Evolutionary conservation across 1,140 invertebrate genomes (phyloP).

Genomic region (Nomia melanderi): DNA sequence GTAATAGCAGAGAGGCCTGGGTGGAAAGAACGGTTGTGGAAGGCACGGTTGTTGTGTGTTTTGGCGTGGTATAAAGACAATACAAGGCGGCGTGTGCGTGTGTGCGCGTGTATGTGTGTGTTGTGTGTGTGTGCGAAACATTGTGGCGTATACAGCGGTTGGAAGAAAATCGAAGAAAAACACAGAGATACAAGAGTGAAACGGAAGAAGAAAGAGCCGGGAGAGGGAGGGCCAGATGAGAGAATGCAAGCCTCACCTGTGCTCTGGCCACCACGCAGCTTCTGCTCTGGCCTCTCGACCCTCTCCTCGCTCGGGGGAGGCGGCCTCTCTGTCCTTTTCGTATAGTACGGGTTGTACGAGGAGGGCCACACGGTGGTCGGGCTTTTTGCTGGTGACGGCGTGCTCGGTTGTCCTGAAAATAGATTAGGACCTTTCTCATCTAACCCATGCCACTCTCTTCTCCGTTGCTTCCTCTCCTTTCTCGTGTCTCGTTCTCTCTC

Average conservation of each 20-base stretch:
- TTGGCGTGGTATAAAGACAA: not conserved
- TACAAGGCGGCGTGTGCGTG: not conserved
- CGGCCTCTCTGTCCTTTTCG: slow-evolving; percentile 76
- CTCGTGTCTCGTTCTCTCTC: slow-evolving; percentile 17
- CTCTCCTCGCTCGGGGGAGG: slow-evolving; percentile 70
- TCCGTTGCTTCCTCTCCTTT: slow-evolving; percentile 16
- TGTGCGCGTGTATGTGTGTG: not conserved
- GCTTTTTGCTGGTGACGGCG: slow-evolving; percentile 71
- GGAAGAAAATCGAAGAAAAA: slow-evolving; percentile 36
- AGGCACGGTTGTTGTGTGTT: not conserved
- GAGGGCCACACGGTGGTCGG: slow-evolving; percentile 75
- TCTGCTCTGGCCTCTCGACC: slow-evolving; percentile 73
- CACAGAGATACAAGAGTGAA: slow-evolving; percentile 30
- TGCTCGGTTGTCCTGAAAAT: slow-evolving; percentile 77
- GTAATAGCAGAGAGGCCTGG: not conserved
- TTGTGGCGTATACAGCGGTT: no score
- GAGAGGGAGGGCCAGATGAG: slow-evolving; percentile 62
- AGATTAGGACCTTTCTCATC: slow-evolving; percentile 76
- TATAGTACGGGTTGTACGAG: slow-evolving; percentile 73
- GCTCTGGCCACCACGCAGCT: slow-evolving; percentile 68
- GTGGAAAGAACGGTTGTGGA: no score
- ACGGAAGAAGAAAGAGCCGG: slow-evolving; percentile 37
- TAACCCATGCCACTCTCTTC: slow-evolving; percentile 64
- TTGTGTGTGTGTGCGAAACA: slow-evolving; percentile 4
- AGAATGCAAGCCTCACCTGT: slow-evolving; percentile 75